Base-by-base conservation (phyloP, 2,797 vertebrate genomes). In the Acipenser transmontanus region DNA sequence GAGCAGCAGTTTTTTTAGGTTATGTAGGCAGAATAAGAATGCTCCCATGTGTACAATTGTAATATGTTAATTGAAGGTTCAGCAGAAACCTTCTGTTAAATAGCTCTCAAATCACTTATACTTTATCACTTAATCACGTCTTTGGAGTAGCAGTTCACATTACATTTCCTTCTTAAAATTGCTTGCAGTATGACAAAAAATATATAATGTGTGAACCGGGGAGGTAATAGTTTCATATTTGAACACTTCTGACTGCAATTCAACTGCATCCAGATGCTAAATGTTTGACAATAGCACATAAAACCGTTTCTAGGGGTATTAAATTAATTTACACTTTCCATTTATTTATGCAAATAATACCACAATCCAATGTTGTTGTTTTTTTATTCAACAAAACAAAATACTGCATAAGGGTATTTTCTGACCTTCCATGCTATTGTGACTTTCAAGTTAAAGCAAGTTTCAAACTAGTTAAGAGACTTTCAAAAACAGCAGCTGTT, bases 1-100 rank as follows among this genome's bases (percentile, higher is more conserved):
- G 13, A 20, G 8, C 17, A 61, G 60, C 17, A 34, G 60, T 49
- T 52, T 54, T 14, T 47, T 20, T 62, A 51, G 8, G 52, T 51
- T 17, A 51, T 51, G 49, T 50, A 62, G 17, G 49, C 63, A 6
- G 63, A 69, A 61, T 69, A 59, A 69, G n/a, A 69, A 61, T 52
- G 59, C 60, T 49, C 47, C 47, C 48, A 50, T 11, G 49, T 61
- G 59, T 12, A 61, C 9, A 61, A 50, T 49, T n/a, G 9, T 59
- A 61, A 47, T 13, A 50, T 51, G 59, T 34, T 69, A 61, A 65
- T 52, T 49, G 63, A 61, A 59, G 13, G 50, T 65, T 34, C 12
- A 50, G 49, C 49, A 69, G 57, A 54, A 68, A 56, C 68, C 56
- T 65, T 56, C 68, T n/a, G 47, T 20, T 14, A 47, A 52, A 66